Conservation (phyloP, 2,113 vertebrate genomes). For the Phalacrocorax pelagicus region DNA sequence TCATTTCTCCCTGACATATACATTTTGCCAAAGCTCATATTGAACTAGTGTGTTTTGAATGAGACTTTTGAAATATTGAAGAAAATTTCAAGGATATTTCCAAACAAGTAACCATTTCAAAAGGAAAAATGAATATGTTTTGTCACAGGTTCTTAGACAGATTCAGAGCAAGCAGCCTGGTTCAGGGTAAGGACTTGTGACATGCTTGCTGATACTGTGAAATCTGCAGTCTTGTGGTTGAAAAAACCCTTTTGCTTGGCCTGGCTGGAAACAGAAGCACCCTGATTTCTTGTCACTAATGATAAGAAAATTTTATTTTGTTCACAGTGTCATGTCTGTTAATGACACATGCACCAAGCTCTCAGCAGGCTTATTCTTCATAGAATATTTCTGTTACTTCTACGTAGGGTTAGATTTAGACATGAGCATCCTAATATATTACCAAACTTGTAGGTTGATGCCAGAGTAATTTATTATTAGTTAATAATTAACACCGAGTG, state of each 20-base stretch:
- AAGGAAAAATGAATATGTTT: constrained; percentile 6
- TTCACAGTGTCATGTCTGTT: background rate
- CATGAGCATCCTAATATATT: background rate
- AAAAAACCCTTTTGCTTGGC: background rate
- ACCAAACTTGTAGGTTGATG: background rate
- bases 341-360: background rate
- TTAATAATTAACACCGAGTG: background rate
- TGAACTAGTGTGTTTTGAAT: background rate
- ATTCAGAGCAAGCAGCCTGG: constrained; percentile 21
- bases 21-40: background rate
- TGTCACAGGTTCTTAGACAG: background rate
- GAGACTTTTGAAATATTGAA: background rate
- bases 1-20: background rate
- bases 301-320: background rate
- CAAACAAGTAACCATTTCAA: background rate
- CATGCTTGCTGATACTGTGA: background rate
- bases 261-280: background rate
- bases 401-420: background rate
- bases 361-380: background rate
- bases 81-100: constrained; percentile 6
- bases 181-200: background rate
- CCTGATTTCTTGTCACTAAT: background rate
- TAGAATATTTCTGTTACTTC: background rate
- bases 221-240: background rate
- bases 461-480: background rate